Evolutionary conservation across 64 coral and sea anemone genomes (phyloP).

Genomic region (Hydrozoanthus tunicans): DNA sequence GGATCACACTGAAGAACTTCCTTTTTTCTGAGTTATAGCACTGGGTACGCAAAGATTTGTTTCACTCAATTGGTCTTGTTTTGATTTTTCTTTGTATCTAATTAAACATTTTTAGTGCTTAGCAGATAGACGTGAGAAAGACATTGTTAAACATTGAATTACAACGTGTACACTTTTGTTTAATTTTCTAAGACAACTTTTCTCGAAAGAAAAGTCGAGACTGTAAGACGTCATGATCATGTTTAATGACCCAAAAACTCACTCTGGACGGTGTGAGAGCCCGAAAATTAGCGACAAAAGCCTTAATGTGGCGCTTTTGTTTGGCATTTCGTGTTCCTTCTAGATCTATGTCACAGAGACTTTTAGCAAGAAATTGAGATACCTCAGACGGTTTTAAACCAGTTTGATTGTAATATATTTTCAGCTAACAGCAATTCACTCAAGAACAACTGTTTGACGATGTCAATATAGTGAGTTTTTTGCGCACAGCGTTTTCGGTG

Average conservation of each 20-base stretch:
- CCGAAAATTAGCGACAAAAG: neutral
- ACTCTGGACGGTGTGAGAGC: constrained; percentile 20
- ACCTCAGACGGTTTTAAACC: neutral
- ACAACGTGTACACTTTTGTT: constrained; percentile 54
- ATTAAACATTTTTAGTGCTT: neutral
- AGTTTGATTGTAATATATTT: neutral
- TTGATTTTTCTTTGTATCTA: neutral
- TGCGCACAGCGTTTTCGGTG: no score
- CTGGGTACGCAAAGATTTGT: neutral
- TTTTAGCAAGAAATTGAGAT: neutral
- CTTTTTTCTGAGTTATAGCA: neutral
- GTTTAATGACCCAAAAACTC: constrained; percentile 26
- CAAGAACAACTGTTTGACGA: no score
- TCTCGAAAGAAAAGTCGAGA: neutral
- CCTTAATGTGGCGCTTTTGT: constrained; percentile 32
- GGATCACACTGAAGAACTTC: neutral
- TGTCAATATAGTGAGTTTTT: no score
- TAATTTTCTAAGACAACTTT: neutral
- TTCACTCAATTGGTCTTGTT: neutral
- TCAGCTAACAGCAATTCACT: no score
- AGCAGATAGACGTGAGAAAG: neutral
- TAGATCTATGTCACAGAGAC: neutral
- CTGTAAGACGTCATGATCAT: constrained; percentile 1
- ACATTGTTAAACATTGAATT: neutral
- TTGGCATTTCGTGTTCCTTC: neutral